phyloP scores from a whole-genome alignment of 1,140 invertebrate species.

The Habropoda laboriosa region DNA sequence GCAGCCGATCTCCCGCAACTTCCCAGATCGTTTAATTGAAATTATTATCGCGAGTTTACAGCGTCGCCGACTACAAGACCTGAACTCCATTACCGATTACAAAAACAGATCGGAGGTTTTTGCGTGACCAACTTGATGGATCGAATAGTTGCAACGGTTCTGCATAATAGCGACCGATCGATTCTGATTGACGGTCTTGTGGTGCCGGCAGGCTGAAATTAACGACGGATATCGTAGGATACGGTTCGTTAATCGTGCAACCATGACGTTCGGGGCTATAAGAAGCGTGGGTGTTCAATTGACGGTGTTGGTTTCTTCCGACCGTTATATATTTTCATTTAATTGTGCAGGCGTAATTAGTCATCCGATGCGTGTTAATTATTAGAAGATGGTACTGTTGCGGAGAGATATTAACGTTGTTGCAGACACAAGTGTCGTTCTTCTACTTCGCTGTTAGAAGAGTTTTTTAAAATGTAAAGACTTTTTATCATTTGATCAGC shows the following conservation, averaged over 20 bases:
- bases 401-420: background rate
- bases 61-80: background rate
- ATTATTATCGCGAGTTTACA: background rate
- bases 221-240: slow-evolving; percentile 43
- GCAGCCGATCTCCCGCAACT: too few species aligned
- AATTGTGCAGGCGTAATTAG: background rate
- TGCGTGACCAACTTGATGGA: background rate
- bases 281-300: slow-evolving; percentile 18
- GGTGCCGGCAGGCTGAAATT: slow-evolving; percentile 40
- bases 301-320: background rate
- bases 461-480: too few species aligned
- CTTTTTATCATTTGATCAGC: too few species aligned
- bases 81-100: background rate
- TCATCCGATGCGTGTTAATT: background rate
- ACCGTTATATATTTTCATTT: slow-evolving; percentile 22
- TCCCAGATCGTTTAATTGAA: background rate
- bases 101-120: slow-evolving; percentile 11
- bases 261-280: background rate
- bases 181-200: slow-evolving; percentile 38
- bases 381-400: background rate
- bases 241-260: slow-evolving; percentile 51
- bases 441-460: background rate
- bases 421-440: too few species aligned
- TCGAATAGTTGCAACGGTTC: slow-evolving; percentile 9
- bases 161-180: slow-evolving; percentile 31